Percentiles rank a stretch among this genome's conserved stretches.
Conservation (phyloP, 2,113 vertebrate species). For the Pterocles burchelli region DNA sequence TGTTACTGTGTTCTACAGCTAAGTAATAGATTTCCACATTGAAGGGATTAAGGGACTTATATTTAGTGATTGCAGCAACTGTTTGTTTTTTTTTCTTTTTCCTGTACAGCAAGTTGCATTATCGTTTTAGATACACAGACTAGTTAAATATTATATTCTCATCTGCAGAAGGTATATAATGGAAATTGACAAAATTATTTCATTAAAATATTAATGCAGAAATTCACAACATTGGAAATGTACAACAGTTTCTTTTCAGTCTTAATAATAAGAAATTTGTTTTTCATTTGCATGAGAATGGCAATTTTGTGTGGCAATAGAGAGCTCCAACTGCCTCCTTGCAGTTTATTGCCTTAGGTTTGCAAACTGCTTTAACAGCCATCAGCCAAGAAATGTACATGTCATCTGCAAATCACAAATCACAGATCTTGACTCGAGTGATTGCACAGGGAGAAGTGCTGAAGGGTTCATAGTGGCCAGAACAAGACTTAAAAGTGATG, state of each 20-base stretch:
- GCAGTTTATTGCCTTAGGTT: slow-evolving; percentile 80
- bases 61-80: slow-evolving; percentile 20
- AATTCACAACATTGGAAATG: slow-evolving; percentile 19
- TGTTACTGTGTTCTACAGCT: neutral
- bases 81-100: neutral
- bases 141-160: neutral
- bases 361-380: slow-evolving; percentile 86
- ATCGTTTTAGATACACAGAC: neutral
- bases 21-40: slow-evolving; percentile 33
- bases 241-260: slow-evolving; percentile 48
- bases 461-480: slow-evolving; percentile 87
- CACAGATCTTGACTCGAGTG: slow-evolving; percentile 89
- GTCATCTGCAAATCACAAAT: slow-evolving; percentile 97
- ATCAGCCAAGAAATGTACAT: slow-evolving; percentile 88
- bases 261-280: slow-evolving; percentile 67
- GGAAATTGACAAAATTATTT: neutral
- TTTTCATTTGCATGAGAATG: slow-evolving; percentile 78
- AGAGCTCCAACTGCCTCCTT: slow-evolving; percentile 72
- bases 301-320: slow-evolving; percentile 66
- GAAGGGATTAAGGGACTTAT: slow-evolving; percentile 48
- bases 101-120: neutral
- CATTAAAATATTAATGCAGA: slow-evolving; percentile 42
- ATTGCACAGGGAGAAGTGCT: slow-evolving; percentile 91
- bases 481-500: slow-evolving; percentile 92
- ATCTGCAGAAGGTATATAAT: neutral